These are phyloP conservation scores for Heliopora coerulea DNA, from an alignment of 92 coral and sea anemone species.

Conservation along the genomic window DNA sequence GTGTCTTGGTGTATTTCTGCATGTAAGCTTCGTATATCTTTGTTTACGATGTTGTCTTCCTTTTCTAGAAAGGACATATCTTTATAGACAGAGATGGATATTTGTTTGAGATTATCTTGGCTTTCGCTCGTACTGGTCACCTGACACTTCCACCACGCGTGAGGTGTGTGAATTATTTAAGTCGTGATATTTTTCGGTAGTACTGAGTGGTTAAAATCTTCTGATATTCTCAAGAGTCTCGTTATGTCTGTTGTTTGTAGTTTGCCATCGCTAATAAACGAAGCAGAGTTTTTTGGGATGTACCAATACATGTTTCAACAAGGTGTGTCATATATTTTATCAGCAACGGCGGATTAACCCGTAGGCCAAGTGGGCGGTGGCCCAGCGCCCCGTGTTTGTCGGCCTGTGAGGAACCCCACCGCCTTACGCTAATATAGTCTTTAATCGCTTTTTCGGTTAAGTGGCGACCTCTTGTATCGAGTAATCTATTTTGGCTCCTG, in stretches of 20 bases:
- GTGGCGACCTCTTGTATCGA: too few species aligned
- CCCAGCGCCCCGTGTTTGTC: too few species aligned
- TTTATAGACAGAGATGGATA: conserved; percentile 38
- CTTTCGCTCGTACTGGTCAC: conserved; percentile 39
- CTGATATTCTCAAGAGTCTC: too few species aligned
- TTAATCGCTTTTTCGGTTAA: too few species aligned
- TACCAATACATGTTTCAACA: conserved; percentile 38
- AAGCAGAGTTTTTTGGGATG: conserved; percentile 40
- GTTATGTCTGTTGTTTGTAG: not conserved
- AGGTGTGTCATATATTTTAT: conserved; percentile 12
- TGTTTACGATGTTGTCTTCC: not conserved
- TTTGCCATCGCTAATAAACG: conserved; percentile 14
- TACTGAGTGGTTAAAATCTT: too few species aligned
- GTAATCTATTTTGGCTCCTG: too few species aligned
- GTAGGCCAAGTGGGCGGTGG: too few species aligned
- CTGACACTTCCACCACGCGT: conserved; percentile 23
- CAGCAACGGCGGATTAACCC: too few species aligned
- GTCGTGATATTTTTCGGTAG: not conserved
- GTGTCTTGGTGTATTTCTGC: too few species aligned
- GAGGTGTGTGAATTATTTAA: conserved; percentile 7
- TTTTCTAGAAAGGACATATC: conserved; percentile 21
- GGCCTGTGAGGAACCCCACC: too few species aligned
- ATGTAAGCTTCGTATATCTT: too few species aligned
- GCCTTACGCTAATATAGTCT: too few species aligned
- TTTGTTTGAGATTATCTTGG: conserved; percentile 35